phyloP scores from a whole-genome alignment of 2,113 vertebrate species.

The Corydoras sp. region DNA sequence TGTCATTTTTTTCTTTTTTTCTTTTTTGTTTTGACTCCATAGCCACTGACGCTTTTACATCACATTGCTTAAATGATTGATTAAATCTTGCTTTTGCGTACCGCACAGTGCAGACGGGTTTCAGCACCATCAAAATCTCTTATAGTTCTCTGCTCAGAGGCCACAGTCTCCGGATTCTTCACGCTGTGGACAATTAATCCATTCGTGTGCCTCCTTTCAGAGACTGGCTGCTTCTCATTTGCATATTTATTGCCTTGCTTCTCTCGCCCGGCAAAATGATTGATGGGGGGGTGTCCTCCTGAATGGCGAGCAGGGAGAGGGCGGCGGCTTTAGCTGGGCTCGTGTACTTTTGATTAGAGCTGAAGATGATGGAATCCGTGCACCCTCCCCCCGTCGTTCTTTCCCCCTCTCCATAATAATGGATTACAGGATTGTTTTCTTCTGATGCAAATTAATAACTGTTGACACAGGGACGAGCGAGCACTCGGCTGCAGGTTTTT shows the following conservation, averaged over 20 bases:
- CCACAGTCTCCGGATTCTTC: constrained; percentile 98
- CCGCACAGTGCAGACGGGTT: not conserved
- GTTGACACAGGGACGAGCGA: constrained; percentile 9
- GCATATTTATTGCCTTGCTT: constrained; percentile 99
- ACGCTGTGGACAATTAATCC: constrained; percentile 99
- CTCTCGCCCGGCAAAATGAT: constrained; percentile 92
- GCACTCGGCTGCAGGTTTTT: constrained; percentile 7
- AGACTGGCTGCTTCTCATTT: constrained; percentile 97
- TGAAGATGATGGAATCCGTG: constrained; percentile 94
- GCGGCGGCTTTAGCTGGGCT: constrained; percentile 61
- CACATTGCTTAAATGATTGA: no score
- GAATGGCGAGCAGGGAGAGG: constrained; percentile 91
- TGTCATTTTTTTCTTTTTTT: no score
- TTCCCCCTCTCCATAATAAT: constrained; percentile 16
- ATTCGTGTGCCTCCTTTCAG: constrained; percentile 76
- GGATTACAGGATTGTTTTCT: constrained; percentile 28
- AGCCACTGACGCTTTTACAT: no score
- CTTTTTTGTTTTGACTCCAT: no score
- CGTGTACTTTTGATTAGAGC: constrained; percentile 99
- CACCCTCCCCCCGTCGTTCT: constrained; percentile 44
- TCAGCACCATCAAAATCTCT: constrained; percentile 72
- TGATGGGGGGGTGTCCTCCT: constrained; percentile 99
- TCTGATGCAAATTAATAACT: constrained; percentile 34
- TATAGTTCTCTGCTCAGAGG: constrained; percentile 98
- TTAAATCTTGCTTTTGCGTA: no score